These are phyloP conservation scores for Rattus rattus DNA, from an alignment of 2,113 vertebrate species.

Conservation along the genomic window DNA sequence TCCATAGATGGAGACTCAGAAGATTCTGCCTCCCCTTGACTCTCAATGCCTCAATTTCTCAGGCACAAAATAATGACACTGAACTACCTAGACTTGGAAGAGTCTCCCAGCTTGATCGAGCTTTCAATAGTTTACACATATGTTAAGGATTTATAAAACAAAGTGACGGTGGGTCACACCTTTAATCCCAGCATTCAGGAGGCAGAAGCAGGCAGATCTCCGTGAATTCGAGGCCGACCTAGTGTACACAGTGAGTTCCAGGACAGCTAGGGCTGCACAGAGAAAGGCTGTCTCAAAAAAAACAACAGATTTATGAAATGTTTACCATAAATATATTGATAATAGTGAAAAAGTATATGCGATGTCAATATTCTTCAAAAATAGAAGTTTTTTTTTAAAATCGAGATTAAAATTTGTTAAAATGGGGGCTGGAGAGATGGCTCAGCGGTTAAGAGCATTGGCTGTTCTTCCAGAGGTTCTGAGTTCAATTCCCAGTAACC, in stretches of 20 bases:
- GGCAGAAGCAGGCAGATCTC: neutral
- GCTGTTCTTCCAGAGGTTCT: neutral
- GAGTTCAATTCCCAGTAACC: neutral
- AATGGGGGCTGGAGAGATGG: neutral
- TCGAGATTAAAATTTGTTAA: neutral
- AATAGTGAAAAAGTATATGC: slow-evolving; percentile 44
- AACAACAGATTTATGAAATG: neutral
- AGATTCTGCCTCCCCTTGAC: neutral
- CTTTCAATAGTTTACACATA: neutral
- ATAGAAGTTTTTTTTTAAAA: neutral
- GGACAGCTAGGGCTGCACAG: neutral
- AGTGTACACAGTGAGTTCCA: neutral
- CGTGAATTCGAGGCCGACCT: neutral
- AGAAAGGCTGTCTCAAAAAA: neutral
- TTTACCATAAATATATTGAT: slow-evolving; percentile 4
- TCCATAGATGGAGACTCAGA: neutral
- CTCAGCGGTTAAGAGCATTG: neutral
- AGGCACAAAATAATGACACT: slow-evolving; percentile 21
- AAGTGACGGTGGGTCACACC: neutral
- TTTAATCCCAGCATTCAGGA: neutral
- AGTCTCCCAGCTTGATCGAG: neutral
- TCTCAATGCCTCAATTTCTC: neutral
- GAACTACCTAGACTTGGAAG: neutral
- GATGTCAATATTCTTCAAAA: slow-evolving; percentile 13
- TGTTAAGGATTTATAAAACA: neutral